Conservation (phyloP, 2,888 invertebrate species). For the Diadromus collaris region DNA sequence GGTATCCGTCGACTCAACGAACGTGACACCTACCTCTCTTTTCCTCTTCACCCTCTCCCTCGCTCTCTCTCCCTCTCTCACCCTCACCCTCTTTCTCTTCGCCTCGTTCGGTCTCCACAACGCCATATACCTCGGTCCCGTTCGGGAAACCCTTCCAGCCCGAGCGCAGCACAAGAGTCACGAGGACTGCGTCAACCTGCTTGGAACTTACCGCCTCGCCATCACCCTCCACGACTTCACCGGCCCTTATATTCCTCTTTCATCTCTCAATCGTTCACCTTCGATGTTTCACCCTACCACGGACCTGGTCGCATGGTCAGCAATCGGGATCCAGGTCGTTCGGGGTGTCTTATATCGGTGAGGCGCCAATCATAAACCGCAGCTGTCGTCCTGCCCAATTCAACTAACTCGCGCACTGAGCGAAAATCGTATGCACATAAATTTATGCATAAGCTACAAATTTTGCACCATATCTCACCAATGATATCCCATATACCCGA, state of each 20-base stretch:
- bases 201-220: constrained; percentile 45
- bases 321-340: neutral
- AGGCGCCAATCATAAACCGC: neutral
- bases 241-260: constrained; percentile 36
- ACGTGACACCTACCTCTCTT: constrained; percentile 55
- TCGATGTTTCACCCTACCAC: constrained; percentile 11
- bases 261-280: constrained; percentile 45
- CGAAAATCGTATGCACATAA: neutral
- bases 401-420: neutral
- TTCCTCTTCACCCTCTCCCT: constrained; percentile 10
- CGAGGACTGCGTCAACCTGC: constrained; percentile 50
- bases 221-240: constrained; percentile 25
- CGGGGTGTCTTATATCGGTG: neutral
- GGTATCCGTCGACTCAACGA: constrained; percentile 65
- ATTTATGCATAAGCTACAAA: neutral
- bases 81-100: constrained; percentile 12
- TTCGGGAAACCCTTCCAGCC: constrained; percentile 60
- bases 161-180: constrained; percentile 7
- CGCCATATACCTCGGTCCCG: constrained; percentile 53
- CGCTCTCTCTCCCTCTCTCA: constrained; percentile 21
- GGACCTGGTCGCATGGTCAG: neutral
- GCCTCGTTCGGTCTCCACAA: constrained; percentile 32
- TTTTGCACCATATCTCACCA: neutral
- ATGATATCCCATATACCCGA: neutral
- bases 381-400: neutral